A percentile compares a stretch with the other conserved stretches of the same genome.
phyloP scores from a whole-genome alignment of 2,113 vertebrate genomes.

The Otolemur garnettii region DNA sequence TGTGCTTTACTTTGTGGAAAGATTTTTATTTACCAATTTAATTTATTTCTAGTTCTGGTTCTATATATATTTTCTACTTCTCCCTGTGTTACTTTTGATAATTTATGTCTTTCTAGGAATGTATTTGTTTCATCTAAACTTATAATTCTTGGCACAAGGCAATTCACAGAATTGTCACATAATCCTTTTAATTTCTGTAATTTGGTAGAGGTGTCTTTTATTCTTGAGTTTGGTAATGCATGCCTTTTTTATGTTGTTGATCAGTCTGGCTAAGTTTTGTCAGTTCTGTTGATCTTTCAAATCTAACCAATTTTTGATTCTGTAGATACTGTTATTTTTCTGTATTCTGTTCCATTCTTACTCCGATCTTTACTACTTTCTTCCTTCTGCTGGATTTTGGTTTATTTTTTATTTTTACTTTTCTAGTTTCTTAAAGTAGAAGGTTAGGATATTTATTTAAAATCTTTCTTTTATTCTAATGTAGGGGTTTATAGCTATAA shows the following conservation, averaged over 20 bases:
- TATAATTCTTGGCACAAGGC: background rate
- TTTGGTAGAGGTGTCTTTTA: background rate
- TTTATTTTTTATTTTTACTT: constrained; percentile 39
- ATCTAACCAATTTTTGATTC: background rate
- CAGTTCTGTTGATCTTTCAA: constrained; percentile 37
- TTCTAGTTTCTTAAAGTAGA: constrained; percentile 22
- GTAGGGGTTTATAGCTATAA: background rate
- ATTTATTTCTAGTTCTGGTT: background rate
- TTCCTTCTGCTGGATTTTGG: background rate
- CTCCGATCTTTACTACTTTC: background rate
- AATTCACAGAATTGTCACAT: background rate
- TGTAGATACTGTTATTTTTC: constrained; percentile 14
- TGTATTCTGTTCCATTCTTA: constrained; percentile 18
- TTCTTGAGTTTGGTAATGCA: background rate
- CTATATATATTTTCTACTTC: background rate
- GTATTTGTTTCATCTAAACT: constrained; percentile 1
- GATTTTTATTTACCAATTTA: constrained; percentile 28
- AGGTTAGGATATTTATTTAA: background rate
- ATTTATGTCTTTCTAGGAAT: constrained; percentile 24
- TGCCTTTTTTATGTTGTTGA: background rate
- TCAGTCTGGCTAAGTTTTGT: background rate
- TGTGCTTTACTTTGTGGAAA: background rate
- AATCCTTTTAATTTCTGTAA: background rate
- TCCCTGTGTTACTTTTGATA: background rate
- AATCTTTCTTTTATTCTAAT: background rate